A percentile compares a stretch with the other conserved stretches of the same genome.
phyloP scores from a whole-genome alignment of 2,797 vertebrate species.

The Silurus aristotelis region DNA sequence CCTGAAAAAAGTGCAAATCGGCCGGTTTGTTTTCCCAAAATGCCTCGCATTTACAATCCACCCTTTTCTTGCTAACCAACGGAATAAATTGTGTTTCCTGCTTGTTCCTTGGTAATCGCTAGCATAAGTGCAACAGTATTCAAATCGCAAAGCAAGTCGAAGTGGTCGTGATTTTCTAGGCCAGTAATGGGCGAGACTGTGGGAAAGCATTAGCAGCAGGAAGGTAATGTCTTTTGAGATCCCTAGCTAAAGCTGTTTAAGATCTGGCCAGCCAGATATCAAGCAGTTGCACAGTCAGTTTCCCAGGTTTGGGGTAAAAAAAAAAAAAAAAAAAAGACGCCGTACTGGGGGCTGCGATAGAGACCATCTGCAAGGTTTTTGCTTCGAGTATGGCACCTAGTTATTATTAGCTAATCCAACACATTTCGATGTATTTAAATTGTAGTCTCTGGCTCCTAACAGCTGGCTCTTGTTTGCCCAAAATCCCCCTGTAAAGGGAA shows the following conservation, averaged over 20 bases:
- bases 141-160: conserved; percentile 42
- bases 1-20: background rate
- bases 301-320: background rate
- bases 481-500: background rate
- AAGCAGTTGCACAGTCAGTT: conserved; percentile 15
- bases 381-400: background rate
- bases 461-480: background rate
- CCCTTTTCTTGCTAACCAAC: conserved; percentile 34
- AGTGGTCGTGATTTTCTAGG: conserved; percentile 51
- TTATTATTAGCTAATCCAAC: conserved; percentile 30
- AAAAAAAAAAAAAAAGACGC: background rate
- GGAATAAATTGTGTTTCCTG: conserved; percentile 45
- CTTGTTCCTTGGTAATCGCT: conserved; percentile 36
- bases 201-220: conserved; percentile 45
- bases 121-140: conserved; percentile 39
- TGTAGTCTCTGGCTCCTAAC: conserved; percentile 7
- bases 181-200: conserved; percentile 44
- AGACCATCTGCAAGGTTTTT: conserved; percentile 14
- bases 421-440: background rate
- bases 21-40: conserved; percentile 56
- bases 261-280: conserved; percentile 23
- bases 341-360: conserved; percentile 21
- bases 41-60: conserved; percentile 47
- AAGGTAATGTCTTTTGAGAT: conserved; percentile 51
- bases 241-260: conserved; percentile 42